These are phyloP conservation scores for Pseudachorutes palmiensis DNA, from an alignment of 1,140 invertebrate genomes.

Conservation along the genomic window DNA sequence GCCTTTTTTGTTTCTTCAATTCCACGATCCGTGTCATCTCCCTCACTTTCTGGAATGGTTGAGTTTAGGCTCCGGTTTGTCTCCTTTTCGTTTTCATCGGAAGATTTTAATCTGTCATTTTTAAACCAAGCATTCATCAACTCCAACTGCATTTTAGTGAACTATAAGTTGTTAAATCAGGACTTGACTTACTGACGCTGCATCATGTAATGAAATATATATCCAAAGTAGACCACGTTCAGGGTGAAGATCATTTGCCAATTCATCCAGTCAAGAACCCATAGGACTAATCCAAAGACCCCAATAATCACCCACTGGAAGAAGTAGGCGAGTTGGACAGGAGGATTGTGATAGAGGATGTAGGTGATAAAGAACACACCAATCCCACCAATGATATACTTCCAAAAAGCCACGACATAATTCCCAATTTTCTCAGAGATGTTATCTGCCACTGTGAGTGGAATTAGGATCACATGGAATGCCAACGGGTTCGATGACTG, in stretches of 20 bases:
- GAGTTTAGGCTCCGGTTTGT: background rate
- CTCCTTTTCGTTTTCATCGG: too few species aligned
- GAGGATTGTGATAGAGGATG: constrained; percentile 34
- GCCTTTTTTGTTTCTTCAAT: background rate
- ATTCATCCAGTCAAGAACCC: constrained; percentile 29
- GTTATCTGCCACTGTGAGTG: constrained; percentile 60
- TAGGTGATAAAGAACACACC: constrained; percentile 32
- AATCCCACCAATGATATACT: constrained; percentile 46
- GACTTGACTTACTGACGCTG: background rate
- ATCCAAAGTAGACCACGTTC: constrained; percentile 22
- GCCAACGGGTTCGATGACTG: constrained; percentile 52
- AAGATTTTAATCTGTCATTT: too few species aligned
- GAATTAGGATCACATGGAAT: constrained; percentile 62
- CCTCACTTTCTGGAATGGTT: background rate
- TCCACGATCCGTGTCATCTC: constrained; percentile 1
- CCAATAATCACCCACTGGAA: constrained; percentile 12
- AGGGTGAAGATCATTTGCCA: constrained; percentile 24
- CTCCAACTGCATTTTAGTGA: too few species aligned
- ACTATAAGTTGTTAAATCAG: too few species aligned
- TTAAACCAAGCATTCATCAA: too few species aligned
- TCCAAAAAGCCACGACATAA: constrained; percentile 53
- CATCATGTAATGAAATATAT: constrained; percentile 1
- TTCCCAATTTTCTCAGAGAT: constrained; percentile 61
- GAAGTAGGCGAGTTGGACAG: constrained; percentile 28
- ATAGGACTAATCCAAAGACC: background rate